Conservation (phyloP, 2,113 vertebrate species). For the Heptranchias perlo region DNA sequence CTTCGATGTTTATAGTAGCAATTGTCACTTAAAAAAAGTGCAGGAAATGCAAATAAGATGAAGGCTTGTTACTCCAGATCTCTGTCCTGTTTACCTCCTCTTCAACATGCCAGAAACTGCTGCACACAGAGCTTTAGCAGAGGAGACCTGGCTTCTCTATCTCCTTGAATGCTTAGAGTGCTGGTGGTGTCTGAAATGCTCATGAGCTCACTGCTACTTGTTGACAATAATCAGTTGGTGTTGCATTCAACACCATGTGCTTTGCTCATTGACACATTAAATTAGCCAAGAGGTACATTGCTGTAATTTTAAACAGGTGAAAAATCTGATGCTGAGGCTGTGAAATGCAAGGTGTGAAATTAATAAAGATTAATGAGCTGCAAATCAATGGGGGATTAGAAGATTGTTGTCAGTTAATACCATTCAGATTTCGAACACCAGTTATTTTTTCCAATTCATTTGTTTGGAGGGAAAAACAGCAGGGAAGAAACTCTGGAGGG, state of each 20-base stretch:
- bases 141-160: not conserved
- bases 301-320: slow-evolving; percentile 26
- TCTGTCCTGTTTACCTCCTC: not conserved
- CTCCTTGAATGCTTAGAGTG: too few relatives aligned
- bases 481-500: not conserved
- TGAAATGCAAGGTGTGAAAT: not conserved
- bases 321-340: not conserved
- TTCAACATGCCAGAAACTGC: not conserved
- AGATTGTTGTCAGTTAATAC: not conserved
- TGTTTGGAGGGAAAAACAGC: not conserved
- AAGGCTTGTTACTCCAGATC: not conserved
- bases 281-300: not conserved
- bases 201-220: not conserved
- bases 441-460: not conserved
- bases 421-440: not conserved
- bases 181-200: not conserved
- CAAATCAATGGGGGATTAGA: slow-evolving; percentile 2
- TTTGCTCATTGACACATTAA: slow-evolving; percentile 18
- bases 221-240: slow-evolving; percentile 8
- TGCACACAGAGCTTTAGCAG: not conserved
- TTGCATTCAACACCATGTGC: not conserved
- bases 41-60: not conserved
- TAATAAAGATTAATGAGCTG: slow-evolving; percentile 22
- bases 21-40: not conserved
- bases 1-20: not conserved